Evolutionary conservation across 2,797 vertebrate species (phyloP).

Genomic region (Chlorospingus semifuscus): DNA sequence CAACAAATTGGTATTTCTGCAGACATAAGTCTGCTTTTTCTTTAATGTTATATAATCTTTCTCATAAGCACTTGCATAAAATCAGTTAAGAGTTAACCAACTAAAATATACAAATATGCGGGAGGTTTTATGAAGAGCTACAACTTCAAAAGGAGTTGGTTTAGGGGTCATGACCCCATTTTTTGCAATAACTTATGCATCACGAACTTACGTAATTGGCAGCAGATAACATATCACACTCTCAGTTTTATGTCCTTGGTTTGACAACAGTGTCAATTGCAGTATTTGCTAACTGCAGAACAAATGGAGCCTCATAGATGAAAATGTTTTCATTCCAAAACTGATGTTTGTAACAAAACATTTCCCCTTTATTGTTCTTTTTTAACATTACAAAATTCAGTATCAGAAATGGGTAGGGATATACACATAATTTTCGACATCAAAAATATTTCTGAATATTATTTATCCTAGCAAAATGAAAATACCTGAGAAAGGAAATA

Average conservation of each 20-base stretch:
- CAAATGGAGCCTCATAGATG: slow-evolving; percentile 33
- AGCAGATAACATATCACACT: slow-evolving; percentile 69
- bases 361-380: not conserved
- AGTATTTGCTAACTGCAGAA: slow-evolving; percentile 67
- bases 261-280: slow-evolving; percentile 65
- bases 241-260: slow-evolving; percentile 64
- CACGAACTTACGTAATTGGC: slow-evolving; percentile 66
- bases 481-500: not conserved
- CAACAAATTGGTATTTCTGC: not conserved
- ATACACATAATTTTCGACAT: not conserved
- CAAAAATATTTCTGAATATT: not conserved
- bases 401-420: not conserved
- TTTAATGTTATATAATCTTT: not conserved
- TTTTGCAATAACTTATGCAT: slow-evolving; percentile 69
- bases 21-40: not conserved
- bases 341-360: slow-evolving; percentile 14
- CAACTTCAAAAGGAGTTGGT: slow-evolving; percentile 50
- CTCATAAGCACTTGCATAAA: slow-evolving; percentile 13
- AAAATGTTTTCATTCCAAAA: slow-evolving; percentile 54
- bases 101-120: slow-evolving; percentile 37
- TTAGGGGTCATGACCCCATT: slow-evolving; percentile 60
- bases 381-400: not conserved
- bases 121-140: slow-evolving; percentile 38
- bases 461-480: not conserved
- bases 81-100: slow-evolving; percentile 59